Evolutionary conservation across 2,113 vertebrate species (phyloP).

Genomic region (Megaceryle torquata): DNA sequence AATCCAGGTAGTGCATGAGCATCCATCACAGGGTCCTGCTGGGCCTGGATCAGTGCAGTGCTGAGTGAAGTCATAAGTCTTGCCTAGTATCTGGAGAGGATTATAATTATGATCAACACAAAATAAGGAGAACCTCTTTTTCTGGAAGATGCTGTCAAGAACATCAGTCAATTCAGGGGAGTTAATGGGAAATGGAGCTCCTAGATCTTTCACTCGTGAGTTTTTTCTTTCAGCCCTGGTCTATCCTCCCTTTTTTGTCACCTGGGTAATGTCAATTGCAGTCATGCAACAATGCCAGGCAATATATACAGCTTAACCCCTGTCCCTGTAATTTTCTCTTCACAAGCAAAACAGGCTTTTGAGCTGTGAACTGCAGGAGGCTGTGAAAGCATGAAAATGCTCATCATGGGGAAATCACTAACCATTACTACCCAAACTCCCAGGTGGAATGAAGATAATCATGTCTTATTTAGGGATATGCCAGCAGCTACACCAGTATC

Average conservation of each 20-base stretch:
- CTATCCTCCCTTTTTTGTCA: not conserved
- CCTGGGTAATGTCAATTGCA: not conserved
- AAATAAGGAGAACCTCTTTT: not conserved
- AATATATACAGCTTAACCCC: not conserved
- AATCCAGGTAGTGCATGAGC: not conserved
- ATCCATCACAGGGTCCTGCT: not conserved
- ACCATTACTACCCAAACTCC: not conserved
- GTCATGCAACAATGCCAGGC: not conserved
- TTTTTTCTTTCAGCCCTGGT: not conserved
- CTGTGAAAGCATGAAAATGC: not conserved
- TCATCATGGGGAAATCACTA: not conserved
- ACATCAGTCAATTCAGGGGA: fast-evolving
- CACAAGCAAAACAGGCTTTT: not conserved
- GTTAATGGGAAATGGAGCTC: not conserved
- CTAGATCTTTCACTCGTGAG: not conserved
- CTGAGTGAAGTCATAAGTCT: not conserved
- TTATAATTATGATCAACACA: not conserved
- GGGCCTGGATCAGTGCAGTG: not conserved
- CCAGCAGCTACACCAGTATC: not conserved
- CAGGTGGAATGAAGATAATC: not conserved
- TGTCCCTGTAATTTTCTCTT: not conserved
- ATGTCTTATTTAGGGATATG: not conserved
- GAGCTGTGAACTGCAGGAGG: not conserved
- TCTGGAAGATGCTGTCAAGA: not conserved
- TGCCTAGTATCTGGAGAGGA: not conserved